Base-by-base conservation (phyloP, 1,140 invertebrate genomes). In the Dendroctonus valens region DNA sequence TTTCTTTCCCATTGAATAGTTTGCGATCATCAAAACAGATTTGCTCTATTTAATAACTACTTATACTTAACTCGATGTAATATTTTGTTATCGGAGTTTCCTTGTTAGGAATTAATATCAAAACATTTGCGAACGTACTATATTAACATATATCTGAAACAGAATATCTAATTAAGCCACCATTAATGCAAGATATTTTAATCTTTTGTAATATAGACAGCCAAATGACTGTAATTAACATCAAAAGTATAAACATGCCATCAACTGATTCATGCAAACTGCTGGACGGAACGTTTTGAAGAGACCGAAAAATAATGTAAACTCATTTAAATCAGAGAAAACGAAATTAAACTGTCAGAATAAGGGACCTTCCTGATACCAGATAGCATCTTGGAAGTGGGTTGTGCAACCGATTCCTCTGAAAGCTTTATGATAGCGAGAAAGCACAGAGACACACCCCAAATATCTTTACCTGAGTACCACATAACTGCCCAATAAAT, bases 301-400 rank as follows among this genome's bases (percentile, higher is more conserved):
- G 15, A 52, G 50, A 52, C n/a, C 9, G 8, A 55, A 55, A 41
- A 39, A 37, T 12, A 50, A 50, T 65, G 52, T 57, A 44, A 14
- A 49, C 26, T 37, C 53, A 58, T 65, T 57, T 65, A 65, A 65
- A 65, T 65, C 54, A 65, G 7, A 54, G 15, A 8, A 8, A n/a
- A 54, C 11, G 14, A 65, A 65, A 65, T 65, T 65, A 65, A 57
- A 57, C 41, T 50, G 44, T 65, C 62, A 61, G 15, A 51, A 41
- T 7, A 41, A 57, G 38, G n/a, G 38, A 39, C 59, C 59, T 61
- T 61, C 59, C 59, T 57, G 54, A 52, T 41, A 52, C 59, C 48
- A 12, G 59, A 61, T 61, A 52, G 15, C 40, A 61, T 61, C 59
- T 41, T 39, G 11, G 11, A 51, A 61, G 49, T 61, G 44, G 59